Base-by-base conservation (phyloP, 1,140 invertebrate genomes). In the Mesaphorura yosii region DNA sequence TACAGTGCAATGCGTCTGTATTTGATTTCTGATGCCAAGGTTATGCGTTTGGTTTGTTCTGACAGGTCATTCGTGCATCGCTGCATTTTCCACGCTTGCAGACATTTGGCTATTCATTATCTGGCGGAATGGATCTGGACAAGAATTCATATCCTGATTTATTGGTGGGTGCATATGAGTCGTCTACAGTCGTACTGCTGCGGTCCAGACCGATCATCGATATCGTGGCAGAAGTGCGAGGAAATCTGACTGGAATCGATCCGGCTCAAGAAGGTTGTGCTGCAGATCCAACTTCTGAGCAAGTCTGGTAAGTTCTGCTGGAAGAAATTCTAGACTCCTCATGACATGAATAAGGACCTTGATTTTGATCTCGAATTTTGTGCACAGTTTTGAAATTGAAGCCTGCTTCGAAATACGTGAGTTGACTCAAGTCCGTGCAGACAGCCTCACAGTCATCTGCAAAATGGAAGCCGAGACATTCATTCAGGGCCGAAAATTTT, bases 111-210 rank as follows among this genome's bases (percentile, higher is more conserved):
- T 88, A 89, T 68, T 88, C 89, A 0, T 69, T 96, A 17, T 84
- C 83, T 58, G 89, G 88, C 49, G 87, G 86, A 28, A 72, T 88
- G 10, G 91, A 96, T 71, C 75, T 96, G 65, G 92, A 96, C 70
- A 70, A 75, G 19, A 95, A 96, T 70, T 84, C 82, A 14, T 96
- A 95, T 72, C 86, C 89, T 1, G 91, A 95, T 75, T 72, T 95
- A 54, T 72, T 93, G 19, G 76, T 90, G 25, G 91, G 91, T 48
- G 87, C 89, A 23, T 92, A 88, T 69, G 86, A 85, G 65, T 76
- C 80, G 58, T 83, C 86, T 65, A 73, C 75, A 41, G 78, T 86
- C 1, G 75, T 82, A 10, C 69, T 91, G 15, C 75, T 88, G 25
- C 73, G 82, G 63, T 77, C 88, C 1, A 75, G 88, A 55, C 88